Conservation (phyloP, 1,140 invertebrate species). For the Tetramorium simillimum region DNA sequence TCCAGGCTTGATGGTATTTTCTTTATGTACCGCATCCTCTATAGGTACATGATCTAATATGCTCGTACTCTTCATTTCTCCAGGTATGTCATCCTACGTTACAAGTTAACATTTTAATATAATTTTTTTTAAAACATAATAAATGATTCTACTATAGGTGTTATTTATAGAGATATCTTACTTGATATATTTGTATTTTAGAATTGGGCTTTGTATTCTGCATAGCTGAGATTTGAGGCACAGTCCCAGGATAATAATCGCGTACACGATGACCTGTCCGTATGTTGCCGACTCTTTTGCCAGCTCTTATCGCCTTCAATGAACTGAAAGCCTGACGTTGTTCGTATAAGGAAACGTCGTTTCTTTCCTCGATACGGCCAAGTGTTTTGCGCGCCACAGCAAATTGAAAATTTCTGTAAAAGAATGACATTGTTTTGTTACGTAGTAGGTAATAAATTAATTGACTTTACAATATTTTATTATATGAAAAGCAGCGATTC, state of each 20-base stretch:
- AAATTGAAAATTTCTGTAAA: constrained; percentile 87
- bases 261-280: constrained; percentile 84
- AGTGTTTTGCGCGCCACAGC: constrained; percentile 87
- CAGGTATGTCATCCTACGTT: constrained; percentile 75
- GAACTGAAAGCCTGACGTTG: constrained; percentile 91
- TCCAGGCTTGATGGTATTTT: constrained; percentile 88
- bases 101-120: constrained; percentile 1
- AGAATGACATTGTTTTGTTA: background rate
- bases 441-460: constrained; percentile 18
- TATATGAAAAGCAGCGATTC: constrained; percentile 55
- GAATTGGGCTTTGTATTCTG: constrained; percentile 76
- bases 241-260: constrained; percentile 79
- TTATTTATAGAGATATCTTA: constrained; percentile 42
- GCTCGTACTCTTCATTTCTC: constrained; percentile 81
- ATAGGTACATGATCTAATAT: constrained; percentile 86
- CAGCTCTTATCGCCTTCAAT: constrained; percentile 87
- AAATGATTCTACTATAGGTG: background rate
- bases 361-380: constrained; percentile 86
- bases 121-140: constrained; percentile 18
- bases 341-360: constrained; percentile 87
- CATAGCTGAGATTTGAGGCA: constrained; percentile 75
- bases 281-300: constrained; percentile 84
- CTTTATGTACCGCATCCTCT: constrained; percentile 87
- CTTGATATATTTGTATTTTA: constrained; percentile 82
- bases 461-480: background rate